Evolutionary conservation across 2,888 invertebrate species (phyloP), one percentile per base, ranked within the genome.

Genomic region (Drosophila diplacantha): DNA sequence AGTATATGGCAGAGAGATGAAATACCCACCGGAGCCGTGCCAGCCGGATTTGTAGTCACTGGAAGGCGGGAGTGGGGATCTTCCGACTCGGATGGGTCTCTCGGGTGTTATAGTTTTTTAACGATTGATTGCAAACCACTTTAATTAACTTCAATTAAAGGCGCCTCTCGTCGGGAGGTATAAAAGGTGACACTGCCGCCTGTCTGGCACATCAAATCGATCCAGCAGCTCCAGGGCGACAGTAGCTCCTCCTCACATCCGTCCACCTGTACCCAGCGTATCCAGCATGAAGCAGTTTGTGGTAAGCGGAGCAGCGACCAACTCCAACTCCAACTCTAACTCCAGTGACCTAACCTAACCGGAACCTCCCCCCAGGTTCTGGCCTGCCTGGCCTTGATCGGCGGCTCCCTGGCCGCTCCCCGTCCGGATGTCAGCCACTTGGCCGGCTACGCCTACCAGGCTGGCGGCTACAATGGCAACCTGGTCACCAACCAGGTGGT

Each of bases 121-220:
- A 73, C 73, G 71, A 75, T 82, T 77, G 68, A 76, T 77, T 81
- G 81, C 81, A 81, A 81, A 79, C 66, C 72, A 75, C 61, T 75
- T 85, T 74, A 85, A 85, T 85, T 85, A 84, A 82, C 76, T 84
- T 85, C 74, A 85, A 85, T 85, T 84, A 85, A 84, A 79, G 62
- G 35, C 66, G 43, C 29, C 46, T 38, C 50, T 35, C 16, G 9
- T n/a, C 16, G 51, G 37, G 31, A 14, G 38, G 67, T 80, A 81
- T 81, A 81, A 75, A 81, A 77, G 69, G 56, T 58, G 70, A 67
- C 59, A 63, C 61, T 44, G 24, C 49, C 31, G 39, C 11, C 20
- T 41, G 46, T 41, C 49, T 20, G 50, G 37, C 64, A 64, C 69
- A 80, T 80, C 80, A 80, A 80, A 80, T 73, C 63, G 64, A 71